Evolutionary conservation across 2,888 invertebrate genomes (phyloP).

Genomic region (Fragum fragum): DNA sequence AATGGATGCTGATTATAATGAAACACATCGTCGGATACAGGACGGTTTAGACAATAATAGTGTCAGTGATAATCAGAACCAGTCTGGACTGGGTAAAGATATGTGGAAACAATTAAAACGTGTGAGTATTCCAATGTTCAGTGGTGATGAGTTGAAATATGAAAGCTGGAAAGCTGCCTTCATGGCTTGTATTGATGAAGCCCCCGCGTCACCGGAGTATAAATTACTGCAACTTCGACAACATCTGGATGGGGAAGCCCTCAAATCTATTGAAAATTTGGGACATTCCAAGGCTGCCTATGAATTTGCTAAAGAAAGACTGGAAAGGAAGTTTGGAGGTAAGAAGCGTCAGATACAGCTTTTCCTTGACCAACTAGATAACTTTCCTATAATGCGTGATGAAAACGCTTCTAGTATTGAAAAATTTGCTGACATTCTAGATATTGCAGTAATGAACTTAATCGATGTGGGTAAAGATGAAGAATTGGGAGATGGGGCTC

Average conservation of each 20-base stretch:
- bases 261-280: background rate
- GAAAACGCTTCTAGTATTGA: background rate
- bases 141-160: background rate
- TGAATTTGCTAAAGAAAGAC: background rate
- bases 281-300: background rate
- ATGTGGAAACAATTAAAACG: background rate
- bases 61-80: too few species aligned
- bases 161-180: background rate
- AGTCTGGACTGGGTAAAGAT: background rate
- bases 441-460: conserved; percentile 9
- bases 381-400: background rate
- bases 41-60: too few species aligned
- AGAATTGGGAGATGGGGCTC: background rate
- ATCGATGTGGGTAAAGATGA: background rate
- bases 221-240: background rate
- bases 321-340: background rate
- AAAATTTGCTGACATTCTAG: conserved; percentile 1
- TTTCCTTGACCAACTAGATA: background rate
- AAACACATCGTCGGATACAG: background rate
- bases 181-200: background rate
- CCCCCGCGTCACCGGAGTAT: background rate
- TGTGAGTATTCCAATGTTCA: background rate
- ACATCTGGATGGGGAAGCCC: background rate
- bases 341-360: background rate
- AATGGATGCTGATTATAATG: background rate